These are phyloP conservation scores for Rousettus leschenaultii DNA, from an alignment of 2,113 vertebrate genomes.

Conservation along the genomic window DNA sequence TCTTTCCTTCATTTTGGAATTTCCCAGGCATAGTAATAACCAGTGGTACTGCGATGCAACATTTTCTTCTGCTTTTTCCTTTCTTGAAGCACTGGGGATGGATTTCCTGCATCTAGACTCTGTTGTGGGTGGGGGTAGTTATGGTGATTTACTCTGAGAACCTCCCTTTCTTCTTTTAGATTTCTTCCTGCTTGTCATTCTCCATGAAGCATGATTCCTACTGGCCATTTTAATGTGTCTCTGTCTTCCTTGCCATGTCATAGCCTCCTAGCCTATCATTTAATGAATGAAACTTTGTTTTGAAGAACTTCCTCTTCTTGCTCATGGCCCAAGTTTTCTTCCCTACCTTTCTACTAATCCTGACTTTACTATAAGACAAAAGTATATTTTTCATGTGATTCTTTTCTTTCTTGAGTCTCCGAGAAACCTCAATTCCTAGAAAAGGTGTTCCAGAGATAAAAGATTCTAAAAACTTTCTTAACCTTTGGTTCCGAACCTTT, in stretches of 20 bases:
- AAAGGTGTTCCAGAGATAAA: background rate
- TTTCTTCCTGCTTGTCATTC: background rate
- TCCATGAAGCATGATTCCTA: background rate
- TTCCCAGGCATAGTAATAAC: background rate
- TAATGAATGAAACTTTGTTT: background rate
- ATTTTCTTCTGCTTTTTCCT: background rate
- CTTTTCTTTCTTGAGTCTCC: background rate
- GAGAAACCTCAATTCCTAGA: background rate
- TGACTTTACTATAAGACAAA: background rate
- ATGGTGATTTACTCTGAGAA: background rate
- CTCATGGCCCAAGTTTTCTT: background rate
- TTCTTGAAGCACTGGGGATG: accelerated
- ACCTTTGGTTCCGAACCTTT: background rate
- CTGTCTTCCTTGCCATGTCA: background rate
- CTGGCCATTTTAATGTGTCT: background rate
- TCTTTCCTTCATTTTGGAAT: background rate
- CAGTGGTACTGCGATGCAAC: too few species aligned
- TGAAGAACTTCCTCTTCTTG: background rate
- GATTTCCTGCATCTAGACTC: background rate
- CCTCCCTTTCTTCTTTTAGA: background rate
- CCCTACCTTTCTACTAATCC: background rate
- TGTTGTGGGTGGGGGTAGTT: accelerated
- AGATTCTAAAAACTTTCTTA: background rate
- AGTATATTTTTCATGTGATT: background rate
- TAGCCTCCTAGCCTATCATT: background rate